These are phyloP conservation scores for Ditula angustiorana DNA, from an alignment of 2,888 invertebrate species.

Conservation along the genomic window DNA sequence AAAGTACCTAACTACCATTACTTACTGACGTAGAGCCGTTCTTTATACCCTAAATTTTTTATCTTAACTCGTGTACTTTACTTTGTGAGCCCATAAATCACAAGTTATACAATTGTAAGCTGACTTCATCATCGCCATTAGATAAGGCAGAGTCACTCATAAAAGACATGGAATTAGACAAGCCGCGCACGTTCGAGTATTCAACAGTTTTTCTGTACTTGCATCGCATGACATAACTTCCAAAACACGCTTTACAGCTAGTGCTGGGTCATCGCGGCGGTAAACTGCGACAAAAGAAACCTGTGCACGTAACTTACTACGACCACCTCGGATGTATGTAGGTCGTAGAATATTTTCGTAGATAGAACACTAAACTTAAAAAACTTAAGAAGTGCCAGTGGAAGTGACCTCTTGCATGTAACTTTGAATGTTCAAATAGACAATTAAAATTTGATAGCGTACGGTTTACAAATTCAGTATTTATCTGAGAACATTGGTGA, in stretches of 20 bases:
- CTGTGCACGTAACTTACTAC: constrained; percentile 24
- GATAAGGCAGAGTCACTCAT: constrained; percentile 12
- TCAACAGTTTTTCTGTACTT: constrained; percentile 21
- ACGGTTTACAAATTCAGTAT: no score
- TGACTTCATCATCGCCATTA: constrained; percentile 21
- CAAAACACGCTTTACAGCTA: constrained; percentile 24
- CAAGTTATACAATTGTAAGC: constrained; percentile 5
- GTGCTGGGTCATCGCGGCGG: constrained; percentile 39
- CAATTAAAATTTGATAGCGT: no score
- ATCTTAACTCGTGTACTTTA: not conserved
- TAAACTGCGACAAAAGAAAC: constrained; percentile 42
- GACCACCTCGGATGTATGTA: constrained; percentile 18
- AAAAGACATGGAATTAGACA: constrained; percentile 29
- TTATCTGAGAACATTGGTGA: no score
- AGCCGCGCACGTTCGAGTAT: constrained; percentile 19
- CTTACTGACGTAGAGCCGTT: not conserved
- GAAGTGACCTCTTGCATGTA: no score
- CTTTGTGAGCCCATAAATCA: constrained; percentile 2
- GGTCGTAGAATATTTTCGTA: constrained; percentile 6
- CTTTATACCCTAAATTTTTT: not conserved
- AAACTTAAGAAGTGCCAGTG: no score
- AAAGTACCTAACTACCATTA: no score
- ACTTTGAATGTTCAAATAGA: no score
- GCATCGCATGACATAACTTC: constrained; percentile 29
- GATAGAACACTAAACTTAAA: not conserved